Evolutionary conservation across 2,113 vertebrate genomes (phyloP).

Genomic region (Otus sunia): DNA sequence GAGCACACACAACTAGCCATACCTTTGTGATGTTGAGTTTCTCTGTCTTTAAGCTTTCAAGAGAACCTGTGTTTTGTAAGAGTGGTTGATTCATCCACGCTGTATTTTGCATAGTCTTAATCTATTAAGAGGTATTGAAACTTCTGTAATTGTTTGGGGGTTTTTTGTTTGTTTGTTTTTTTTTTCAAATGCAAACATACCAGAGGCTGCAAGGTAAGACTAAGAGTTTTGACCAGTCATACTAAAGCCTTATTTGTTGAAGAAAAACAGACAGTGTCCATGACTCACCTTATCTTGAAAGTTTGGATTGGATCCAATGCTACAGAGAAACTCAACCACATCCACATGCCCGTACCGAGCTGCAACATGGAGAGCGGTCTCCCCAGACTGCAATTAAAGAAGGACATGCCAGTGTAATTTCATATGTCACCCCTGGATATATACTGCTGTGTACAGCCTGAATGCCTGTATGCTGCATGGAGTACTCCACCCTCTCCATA

Average conservation of each 20-base stretch:
- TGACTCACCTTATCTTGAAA: slow-evolving; percentile 88
- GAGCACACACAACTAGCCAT: not conserved
- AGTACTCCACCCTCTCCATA: rapidly evolving
- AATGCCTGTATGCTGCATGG: not conserved
- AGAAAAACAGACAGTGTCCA: not conserved
- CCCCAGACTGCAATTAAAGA: slow-evolving; percentile 83
- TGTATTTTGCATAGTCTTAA: not conserved
- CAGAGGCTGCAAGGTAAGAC: not conserved
- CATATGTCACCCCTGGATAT: not conserved
- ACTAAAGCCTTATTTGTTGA: not conserved
- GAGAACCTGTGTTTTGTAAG: not conserved
- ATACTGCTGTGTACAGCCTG: rapidly evolving
- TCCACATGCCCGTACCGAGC: slow-evolving; percentile 95
- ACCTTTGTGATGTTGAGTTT: not conserved
- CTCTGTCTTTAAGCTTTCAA: not conserved
- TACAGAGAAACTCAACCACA: slow-evolving; percentile 92
- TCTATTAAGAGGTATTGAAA: not conserved
- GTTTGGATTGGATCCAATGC: slow-evolving; percentile 86
- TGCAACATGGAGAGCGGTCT: slow-evolving; percentile 94
- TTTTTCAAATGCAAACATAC: not conserved
- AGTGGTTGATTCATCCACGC: not conserved
- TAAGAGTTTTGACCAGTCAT: not conserved
- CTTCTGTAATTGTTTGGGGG: not conserved
- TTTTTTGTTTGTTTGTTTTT: not conserved
- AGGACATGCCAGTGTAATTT: not conserved